Base-by-base conservation (phyloP, 1,140 invertebrate genomes). In the Luehdorfia chinensis region DNA sequence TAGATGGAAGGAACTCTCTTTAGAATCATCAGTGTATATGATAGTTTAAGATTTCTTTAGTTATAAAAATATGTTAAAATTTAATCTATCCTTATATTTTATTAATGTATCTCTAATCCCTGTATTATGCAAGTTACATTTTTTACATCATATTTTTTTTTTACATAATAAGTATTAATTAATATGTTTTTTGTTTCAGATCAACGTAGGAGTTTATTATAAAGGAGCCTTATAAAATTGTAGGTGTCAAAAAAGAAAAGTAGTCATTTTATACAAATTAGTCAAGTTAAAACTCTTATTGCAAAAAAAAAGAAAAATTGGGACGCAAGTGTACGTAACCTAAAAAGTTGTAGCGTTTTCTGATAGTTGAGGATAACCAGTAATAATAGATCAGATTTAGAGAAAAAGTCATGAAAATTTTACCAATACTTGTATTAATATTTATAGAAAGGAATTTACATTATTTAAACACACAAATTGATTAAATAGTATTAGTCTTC, bases 201-300 rank as follows among this genome's bases (percentile, higher is more conserved):
- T 81, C 73, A 83, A 80, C 69, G 76, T 84, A 84, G 79, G 77
- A 86, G 83, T 86, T 86, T 86, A 84, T 77, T 68, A 77, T 39
- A 66, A 83, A 85, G 75, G 83, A 86, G 83, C 83, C 83, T 86
- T 86, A 85, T 85, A 63, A 83, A 64, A 81, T 71, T 59, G 75
- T 81, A 78, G 72, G 50, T 68, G 59, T 65, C 67, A 52, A 56
- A 57, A 67, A 66, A 32, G 36, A 60, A 60, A 64, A 43, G 66
- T 75, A 75, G 75, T 59, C 59, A 59, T 79, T 76, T 78, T 75
- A 69, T 76, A 76, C 66, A 59, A 69, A 71, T 61, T 78, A 73
- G 68, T 71, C 56, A 53, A 69, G 52, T 59, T 61, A 60, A 62
- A 59, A 62, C 61, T 46, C 34, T 14, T 41, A 12, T 41, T 41